Conservation (phyloP, 2,797 vertebrate species). For the Danio albolineatus region DNA sequence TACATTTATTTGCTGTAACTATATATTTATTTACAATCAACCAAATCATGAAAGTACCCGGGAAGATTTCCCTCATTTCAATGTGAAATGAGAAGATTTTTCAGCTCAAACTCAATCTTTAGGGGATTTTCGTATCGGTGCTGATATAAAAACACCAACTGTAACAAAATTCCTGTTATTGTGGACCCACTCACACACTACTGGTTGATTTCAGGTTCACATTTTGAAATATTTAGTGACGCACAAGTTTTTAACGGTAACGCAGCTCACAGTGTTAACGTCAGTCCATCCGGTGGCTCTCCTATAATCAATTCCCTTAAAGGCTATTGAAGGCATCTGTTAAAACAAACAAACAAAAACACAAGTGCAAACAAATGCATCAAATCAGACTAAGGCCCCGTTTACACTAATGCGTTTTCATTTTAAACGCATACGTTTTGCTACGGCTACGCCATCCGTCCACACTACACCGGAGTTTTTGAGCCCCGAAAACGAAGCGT, state of each 20-base stretch:
- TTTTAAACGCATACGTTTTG: no score
- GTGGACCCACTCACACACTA: slow-evolving; percentile 42
- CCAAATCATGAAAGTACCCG: slow-evolving; percentile 31
- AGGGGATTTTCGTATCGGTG: slow-evolving; percentile 9
- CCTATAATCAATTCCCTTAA: not conserved
- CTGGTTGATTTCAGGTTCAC: slow-evolving; percentile 44
- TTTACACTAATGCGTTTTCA: no score
- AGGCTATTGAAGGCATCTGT: slow-evolving; percentile 16
- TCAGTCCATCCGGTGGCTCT: slow-evolving; percentile 15
- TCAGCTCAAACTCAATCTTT: not conserved
- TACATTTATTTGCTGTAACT: slow-evolving; percentile 42
- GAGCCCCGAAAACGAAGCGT: no score
- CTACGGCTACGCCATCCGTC: no score
- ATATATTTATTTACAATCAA: slow-evolving; percentile 57
- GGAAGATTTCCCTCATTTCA: slow-evolving; percentile 38
- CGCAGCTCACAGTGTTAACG: slow-evolving; percentile 52
- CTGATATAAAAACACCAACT: not conserved
- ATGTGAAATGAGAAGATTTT: slow-evolving; percentile 45
- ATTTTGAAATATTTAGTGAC: slow-evolving; percentile 54
- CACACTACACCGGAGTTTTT: no score
- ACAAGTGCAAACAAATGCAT: not conserved
- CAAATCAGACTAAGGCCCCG: not conserved
- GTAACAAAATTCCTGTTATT: slow-evolving; percentile 16
- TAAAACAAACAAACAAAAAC: not conserved
- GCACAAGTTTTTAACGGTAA: slow-evolving; percentile 6